These are phyloP conservation scores for Rhadina sibilatrix DNA, from an alignment of 2,113 vertebrate species.

Conservation along the genomic window DNA sequence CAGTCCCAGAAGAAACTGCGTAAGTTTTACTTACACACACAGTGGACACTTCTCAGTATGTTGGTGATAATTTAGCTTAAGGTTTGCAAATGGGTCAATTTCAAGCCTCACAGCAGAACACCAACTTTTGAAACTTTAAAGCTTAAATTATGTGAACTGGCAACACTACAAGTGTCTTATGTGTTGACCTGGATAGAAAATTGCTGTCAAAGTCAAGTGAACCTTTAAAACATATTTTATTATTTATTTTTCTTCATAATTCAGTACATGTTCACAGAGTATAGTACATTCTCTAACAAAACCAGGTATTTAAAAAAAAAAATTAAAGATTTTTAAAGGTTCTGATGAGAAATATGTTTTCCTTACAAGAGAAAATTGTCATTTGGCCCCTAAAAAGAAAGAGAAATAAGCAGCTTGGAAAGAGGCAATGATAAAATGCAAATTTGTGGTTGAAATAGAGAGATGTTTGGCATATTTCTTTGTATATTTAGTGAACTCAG, in stretches of 20 bases:
- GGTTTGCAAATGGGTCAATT: not conserved
- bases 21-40: not conserved
- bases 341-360: not conserved
- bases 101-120: not conserved
- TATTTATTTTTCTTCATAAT: not conserved
- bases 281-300: not conserved
- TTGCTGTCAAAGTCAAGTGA: not conserved
- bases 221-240: not conserved
- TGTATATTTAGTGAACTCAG: not conserved
- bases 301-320: not conserved
- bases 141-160: not conserved
- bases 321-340: not conserved
- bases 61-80: not conserved
- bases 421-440: slow-evolving; percentile 1
- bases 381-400: not conserved
- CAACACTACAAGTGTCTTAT: not conserved
- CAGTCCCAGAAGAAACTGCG: not conserved
- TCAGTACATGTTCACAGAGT: not conserved
- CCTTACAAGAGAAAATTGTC: not conserved
- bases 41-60: not conserved
- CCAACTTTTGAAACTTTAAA: not conserved
- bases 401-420: not conserved
- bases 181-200: not conserved
- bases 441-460: slow-evolving; percentile 9
- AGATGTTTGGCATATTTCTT: not conserved